These are phyloP conservation scores for Eutolmus rufibarbis DNA, from an alignment of 2,888 invertebrate species.

Conservation along the genomic window DNA sequence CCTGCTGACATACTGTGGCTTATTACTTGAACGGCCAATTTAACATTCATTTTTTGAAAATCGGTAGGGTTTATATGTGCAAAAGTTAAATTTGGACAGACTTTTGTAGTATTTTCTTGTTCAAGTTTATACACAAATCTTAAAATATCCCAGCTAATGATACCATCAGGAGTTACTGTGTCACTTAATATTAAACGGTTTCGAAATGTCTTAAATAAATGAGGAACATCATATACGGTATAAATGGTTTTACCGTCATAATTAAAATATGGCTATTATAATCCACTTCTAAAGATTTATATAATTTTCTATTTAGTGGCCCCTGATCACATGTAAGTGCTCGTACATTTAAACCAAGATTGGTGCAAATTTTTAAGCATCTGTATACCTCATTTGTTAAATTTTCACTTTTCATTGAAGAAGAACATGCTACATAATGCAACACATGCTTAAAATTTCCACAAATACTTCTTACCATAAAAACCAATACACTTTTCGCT, in stretches of 20 bases:
- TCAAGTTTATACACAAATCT: constrained; percentile 38
- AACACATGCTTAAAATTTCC: background rate
- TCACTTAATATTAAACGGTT: constrained; percentile 12
- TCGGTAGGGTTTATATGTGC: constrained; percentile 42
- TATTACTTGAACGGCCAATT: background rate
- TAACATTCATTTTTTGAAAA: background rate
- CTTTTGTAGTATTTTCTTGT: constrained; percentile 24
- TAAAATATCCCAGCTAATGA: constrained; percentile 33
- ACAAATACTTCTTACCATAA: background rate
- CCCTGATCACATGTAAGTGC: background rate
- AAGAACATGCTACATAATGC: background rate
- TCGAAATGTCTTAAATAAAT: background rate
- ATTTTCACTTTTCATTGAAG: background rate
- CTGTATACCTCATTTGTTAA: background rate
- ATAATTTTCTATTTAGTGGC: background rate
- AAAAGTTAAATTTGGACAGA: constrained; percentile 40
- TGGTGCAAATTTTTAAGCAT: background rate
- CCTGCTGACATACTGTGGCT: background rate
- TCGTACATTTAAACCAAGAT: background rate
- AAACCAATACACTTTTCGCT: background rate
- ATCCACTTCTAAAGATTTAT: background rate
- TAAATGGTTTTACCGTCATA: background rate
- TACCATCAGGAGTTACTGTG: constrained; percentile 25
- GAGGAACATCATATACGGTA: background rate
- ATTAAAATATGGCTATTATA: background rate